Evolutionary conservation across 2,113 vertebrate species (phyloP).

Genomic region (Etia nguti): DNA sequence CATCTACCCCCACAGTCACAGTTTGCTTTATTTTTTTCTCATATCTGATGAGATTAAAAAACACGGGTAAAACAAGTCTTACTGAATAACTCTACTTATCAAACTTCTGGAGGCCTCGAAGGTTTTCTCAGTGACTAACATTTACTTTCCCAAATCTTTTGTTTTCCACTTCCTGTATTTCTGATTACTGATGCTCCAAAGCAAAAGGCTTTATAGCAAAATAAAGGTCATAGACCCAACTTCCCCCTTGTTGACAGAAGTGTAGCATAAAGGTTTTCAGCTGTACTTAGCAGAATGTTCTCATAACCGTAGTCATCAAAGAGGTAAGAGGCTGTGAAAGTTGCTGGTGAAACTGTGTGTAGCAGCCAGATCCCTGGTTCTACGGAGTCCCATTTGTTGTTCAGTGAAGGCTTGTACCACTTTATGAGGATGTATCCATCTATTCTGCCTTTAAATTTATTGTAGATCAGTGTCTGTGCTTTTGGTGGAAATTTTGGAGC

Average conservation of each 20-base stretch:
- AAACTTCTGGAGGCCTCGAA: constrained; percentile 7
- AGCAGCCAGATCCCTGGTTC: neutral
- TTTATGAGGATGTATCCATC: neutral
- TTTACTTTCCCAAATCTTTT: neutral
- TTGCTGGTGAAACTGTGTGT: neutral
- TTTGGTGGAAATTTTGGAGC: neutral
- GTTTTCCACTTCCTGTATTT: neutral
- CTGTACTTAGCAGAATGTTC: neutral
- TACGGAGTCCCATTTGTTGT: neutral
- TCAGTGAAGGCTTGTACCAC: neutral
- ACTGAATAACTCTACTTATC: neutral
- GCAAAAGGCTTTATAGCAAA: neutral
- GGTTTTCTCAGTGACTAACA: constrained; percentile 21
- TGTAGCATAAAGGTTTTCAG: neutral
- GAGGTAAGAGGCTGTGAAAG: neutral
- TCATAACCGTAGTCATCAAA: neutral
- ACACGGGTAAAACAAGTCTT: constrained; percentile 3
- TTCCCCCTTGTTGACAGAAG: neutral
- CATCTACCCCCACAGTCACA: constrained; percentile 38
- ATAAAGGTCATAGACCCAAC: neutral
- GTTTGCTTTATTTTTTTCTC: neutral
- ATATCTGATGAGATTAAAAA: constrained; percentile 4
- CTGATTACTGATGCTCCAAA: neutral
- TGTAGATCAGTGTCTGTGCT: neutral
- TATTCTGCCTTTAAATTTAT: neutral